Base-by-base conservation (phyloP, 2,797 vertebrate species). In the Merluccius polli region DNA sequence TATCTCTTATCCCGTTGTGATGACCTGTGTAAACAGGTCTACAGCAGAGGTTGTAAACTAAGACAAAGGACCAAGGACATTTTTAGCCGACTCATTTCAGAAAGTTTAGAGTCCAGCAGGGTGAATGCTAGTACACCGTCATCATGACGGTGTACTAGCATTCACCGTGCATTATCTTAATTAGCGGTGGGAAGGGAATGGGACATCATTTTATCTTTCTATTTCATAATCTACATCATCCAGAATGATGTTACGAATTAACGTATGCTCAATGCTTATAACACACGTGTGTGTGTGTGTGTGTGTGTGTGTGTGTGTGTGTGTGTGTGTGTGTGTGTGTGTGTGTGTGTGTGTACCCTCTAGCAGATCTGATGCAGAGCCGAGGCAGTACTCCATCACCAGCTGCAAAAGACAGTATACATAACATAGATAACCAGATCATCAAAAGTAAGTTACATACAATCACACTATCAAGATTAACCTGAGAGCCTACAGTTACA, bases 351-450 rank as follows among this genome's bases (percentile, higher is more conserved):
- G 27, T 69, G 67, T 69, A 98, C 98, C 98, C 89, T 99, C 98
- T 92, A 99, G 90, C 84, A 99, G 92, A 90, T 99, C 98, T 83
- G 98, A 99, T 86, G 98, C 97, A 48, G 98, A 99, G 92, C 98
- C 98, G 89, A 99, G 93, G 88, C 98, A 99, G 86, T 99, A 99
- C 90, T 99, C 98, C 98, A 99, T 99, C 90, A 99, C 97, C 94
- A 99, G 90, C 98, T 99, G 92, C 72, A 93, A 92, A 15, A 78
- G 29, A 82, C 72, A 80, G 72, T 15, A 69, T 83, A 89, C 12
- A 78, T 0, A 78, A 84, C 2, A 83, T 4, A 77, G 65, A 11
- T 59, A n/a, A 41, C 10, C 7, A 29, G 2, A 18, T 2, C 2
- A 30, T 36, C 10, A 59, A 36, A 77, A 75, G 52, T 15, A 77